Evolutionary conservation across 2,113 vertebrate species (phyloP), one percentile per base, ranked within the genome.

Genomic region (Seriola rivoliana): DNA sequence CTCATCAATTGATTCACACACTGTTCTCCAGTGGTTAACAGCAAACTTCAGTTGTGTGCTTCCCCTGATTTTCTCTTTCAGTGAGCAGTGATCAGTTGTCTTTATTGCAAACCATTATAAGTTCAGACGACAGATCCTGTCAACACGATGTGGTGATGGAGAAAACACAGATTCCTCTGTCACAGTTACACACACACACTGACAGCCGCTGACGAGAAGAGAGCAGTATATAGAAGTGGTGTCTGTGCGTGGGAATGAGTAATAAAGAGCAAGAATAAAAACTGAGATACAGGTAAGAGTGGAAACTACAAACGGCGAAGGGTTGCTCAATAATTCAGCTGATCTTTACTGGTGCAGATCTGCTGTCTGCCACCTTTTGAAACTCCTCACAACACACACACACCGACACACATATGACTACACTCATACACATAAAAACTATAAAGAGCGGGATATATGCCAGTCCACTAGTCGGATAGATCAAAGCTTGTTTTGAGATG

Each of bases 401-500:
- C 21, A 77, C 23, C 23, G 58, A 25, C 55, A 54, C 68, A 66
- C 16, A 7, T 40, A 21, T 48, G 25, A 14, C 16, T 4, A 0
- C 12, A 71, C 48, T n/a, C 46, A 68, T 2, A 72, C 16, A 69
- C 19, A 78, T 21, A 44, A 54, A 58, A 75, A 67, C 32, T 23
- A 63, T 14, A 80, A 77, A 66, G 46, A 64, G 66, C 68, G 44
- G 36, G 25, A 80, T 66, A 32, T 11, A 21, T 80, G 69, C 19
- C 76, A 54, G 62, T 21, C 44, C 46, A 68, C 38, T 12, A 21
- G 42, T 62, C 59, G 19, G 55, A 75, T 42, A 64, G 73, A 90
- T 85, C 83, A 88, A 90, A 90, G 83, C 82, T 71, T 74, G 34
- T 57, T 73, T 14, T 60, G 25, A 42, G 80, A 80, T 68, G 76